These are phyloP conservation scores for Habrosyne pyritoides DNA, from an alignment of 2,888 invertebrate species.

Conservation along the genomic window DNA sequence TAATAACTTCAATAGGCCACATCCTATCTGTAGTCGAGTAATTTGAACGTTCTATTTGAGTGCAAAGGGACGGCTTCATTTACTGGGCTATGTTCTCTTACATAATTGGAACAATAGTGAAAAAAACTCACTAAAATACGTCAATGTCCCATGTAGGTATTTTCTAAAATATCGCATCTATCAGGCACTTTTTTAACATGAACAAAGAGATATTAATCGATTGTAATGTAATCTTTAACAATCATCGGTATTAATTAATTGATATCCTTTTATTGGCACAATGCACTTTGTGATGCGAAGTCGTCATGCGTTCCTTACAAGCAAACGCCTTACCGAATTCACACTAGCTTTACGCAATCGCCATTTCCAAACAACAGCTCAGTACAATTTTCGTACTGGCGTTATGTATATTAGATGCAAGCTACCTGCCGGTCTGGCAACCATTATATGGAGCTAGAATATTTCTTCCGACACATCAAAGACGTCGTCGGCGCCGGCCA, in stretches of 20 bases:
- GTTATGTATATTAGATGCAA: slow-evolving; percentile 55
- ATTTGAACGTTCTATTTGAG: slow-evolving; percentile 31
- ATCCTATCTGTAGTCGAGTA: slow-evolving; percentile 19
- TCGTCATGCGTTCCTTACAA: neutral
- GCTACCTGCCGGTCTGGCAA: slow-evolving; percentile 48
- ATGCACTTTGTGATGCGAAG: neutral
- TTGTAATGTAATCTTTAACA: neutral
- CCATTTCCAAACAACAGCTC: slow-evolving; percentile 19
- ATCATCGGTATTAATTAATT: neutral
- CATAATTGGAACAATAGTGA: neutral
- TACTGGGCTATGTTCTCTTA: slow-evolving; percentile 13
- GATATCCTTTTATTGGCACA: neutral
- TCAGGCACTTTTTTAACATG: too few species aligned
- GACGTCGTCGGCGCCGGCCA: slow-evolving; percentile 51
- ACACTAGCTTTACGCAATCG: neutral
- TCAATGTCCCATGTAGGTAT: neutral
- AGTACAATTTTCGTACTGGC: slow-evolving; percentile 28
- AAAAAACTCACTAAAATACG: neutral
- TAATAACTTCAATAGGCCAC: slow-evolving; percentile 32
- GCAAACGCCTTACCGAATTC: neutral
- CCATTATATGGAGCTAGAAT: slow-evolving; percentile 58
- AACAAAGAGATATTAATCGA: neutral
- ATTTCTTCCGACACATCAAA: slow-evolving; percentile 72
- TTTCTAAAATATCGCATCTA: too few species aligned
- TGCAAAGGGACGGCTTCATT: slow-evolving; percentile 21